Percentiles rank a stretch among this genome's conserved stretches.
Evolutionary conservation across 2,888 invertebrate species (phyloP).

Genomic region (Chaetogeoica ovagalla): DNA sequence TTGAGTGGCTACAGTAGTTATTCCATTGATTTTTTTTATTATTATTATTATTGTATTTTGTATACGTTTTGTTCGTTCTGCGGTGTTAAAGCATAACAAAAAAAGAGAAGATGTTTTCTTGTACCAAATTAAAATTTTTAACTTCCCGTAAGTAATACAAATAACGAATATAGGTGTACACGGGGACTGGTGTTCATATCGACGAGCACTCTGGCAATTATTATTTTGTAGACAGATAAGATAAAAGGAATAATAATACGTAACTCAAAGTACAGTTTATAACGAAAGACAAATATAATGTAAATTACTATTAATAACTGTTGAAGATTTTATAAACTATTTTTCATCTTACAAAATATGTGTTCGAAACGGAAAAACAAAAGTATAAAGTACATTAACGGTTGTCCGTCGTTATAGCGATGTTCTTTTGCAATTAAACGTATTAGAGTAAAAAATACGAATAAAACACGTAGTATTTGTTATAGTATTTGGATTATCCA

Average conservation of each 20-base stretch:
- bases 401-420: too few species aligned
- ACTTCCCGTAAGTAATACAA: neutral
- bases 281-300: neutral
- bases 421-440: too few species aligned
- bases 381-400: too few species aligned
- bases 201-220: neutral
- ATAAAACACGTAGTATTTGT: too few species aligned
- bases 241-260: neutral
- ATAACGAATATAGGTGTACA: neutral
- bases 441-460: too few species aligned
- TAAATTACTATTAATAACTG: too few species aligned
- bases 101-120: neutral
- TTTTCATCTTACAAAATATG: too few species aligned
- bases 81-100: neutral
- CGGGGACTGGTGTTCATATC: neutral
- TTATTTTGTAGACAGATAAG: neutral
- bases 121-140: neutral
- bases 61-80: neutral
- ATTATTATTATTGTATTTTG: constrained; percentile 12
- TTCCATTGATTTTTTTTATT: constrained; percentile 8
- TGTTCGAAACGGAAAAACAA: too few species aligned
- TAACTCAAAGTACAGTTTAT: neutral
- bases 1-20: neutral
- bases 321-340: too few species aligned
- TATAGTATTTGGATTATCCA: too few species aligned